phyloP scores from a whole-genome alignment of 1,140 invertebrate genomes.

The Penaeus chinensis region DNA sequence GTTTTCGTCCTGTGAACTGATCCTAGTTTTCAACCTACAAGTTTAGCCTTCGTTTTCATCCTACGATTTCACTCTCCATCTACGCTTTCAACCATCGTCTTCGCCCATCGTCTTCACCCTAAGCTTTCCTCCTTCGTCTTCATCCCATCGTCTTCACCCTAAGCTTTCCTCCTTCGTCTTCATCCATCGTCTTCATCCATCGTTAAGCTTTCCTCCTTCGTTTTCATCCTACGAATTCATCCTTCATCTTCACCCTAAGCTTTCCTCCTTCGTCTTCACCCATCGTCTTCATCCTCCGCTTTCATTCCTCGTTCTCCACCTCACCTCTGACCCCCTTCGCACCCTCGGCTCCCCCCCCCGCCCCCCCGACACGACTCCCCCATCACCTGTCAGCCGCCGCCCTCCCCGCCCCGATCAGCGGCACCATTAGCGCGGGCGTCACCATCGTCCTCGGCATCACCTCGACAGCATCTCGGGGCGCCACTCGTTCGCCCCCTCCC shows the following conservation, averaged over 20 bases:
- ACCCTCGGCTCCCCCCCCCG: not conserved
- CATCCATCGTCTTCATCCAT: too few relatives aligned
- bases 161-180: too few relatives aligned
- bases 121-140: too few relatives aligned
- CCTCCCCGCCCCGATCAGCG: not conserved
- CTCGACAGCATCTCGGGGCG: too few relatives aligned
- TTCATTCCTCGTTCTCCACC: not conserved
- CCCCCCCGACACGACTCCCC: not conserved
- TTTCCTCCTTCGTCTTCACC: not conserved
- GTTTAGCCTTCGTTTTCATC: too few relatives aligned
- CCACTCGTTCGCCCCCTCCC: not conserved
- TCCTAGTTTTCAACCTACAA: too few relatives aligned
- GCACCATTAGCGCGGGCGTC: not conserved
- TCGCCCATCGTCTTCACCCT: too few relatives aligned
- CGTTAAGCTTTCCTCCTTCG: too few relatives aligned
- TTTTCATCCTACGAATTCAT: not conserved
- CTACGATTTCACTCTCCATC: too few relatives aligned
- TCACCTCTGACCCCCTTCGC: not conserved
- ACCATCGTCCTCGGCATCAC: not conserved
- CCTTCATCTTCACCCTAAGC: not conserved
- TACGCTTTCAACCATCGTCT: too few relatives aligned
- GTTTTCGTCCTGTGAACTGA: too few relatives aligned
- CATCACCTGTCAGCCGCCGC: not conserved
- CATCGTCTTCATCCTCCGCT: not conserved
- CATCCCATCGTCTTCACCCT: too few relatives aligned